Conservation (phyloP, 2,113 vertebrate genomes). For the Lepus americanus region DNA sequence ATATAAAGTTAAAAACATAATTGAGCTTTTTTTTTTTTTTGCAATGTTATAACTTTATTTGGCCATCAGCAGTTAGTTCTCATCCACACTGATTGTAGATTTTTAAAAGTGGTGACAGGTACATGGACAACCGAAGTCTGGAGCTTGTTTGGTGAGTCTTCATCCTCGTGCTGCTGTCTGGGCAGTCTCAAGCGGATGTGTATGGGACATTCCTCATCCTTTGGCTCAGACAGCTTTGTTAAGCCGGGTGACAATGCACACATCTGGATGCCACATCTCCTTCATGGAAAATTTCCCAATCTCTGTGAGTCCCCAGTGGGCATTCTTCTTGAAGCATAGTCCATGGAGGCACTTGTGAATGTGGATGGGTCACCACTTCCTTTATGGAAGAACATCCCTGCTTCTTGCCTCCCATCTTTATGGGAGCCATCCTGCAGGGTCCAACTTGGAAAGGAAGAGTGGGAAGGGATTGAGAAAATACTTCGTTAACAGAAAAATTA, state of each 20-base stretch:
- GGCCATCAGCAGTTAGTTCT: too few relatives aligned
- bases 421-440: not conserved
- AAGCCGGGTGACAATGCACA: not conserved
- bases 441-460: not conserved
- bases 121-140: not conserved
- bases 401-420: not conserved
- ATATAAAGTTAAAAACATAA: not conserved
- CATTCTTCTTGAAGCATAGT: not conserved
- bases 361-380: not conserved
- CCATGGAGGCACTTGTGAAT: not conserved
- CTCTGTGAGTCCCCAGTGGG: not conserved
- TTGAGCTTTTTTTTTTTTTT: too few relatives aligned
- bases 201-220: not conserved
- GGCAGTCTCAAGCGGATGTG: not conserved
- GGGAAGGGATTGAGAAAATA: not conserved
- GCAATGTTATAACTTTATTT: too few relatives aligned
- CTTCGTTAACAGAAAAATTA: conserved; percentile 1
- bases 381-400: not conserved
- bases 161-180: not conserved
- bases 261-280: too few relatives aligned
- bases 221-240: not conserved
- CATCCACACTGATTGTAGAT: too few relatives aligned
- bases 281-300: too few relatives aligned
- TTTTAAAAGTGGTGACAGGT: not conserved
- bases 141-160: too few relatives aligned